Evolutionary conservation across 2,113 vertebrate genomes (phyloP), one percentile per base, ranked within the genome.

Genomic region (Arizona elegans): DNA sequence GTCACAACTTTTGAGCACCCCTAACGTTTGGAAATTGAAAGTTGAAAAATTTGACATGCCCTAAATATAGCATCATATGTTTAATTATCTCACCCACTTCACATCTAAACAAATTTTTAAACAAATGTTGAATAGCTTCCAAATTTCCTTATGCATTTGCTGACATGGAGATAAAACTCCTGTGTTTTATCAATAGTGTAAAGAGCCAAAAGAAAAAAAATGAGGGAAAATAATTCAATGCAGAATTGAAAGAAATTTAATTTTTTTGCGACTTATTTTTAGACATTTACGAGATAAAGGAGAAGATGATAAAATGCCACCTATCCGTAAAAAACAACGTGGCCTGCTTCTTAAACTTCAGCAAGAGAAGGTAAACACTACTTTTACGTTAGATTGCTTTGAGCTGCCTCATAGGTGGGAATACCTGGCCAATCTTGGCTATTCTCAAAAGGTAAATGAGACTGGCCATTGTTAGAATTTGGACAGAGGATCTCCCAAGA

Each of bases 301-400:
- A 92, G 99, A 99, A 94, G 99, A 99, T 97, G 99, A 99, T 96
- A 99, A 99, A 96, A 99, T 99, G 99, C 99, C 99, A 4, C 99
- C 99, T 10, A 98, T 99, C 88, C 98, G 98, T 93, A 99, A 99
- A 95, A 99, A 98, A 92, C 99, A 99, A 96, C 98, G 99, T 94
- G 98, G 99, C 29, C 98, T 99, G 94, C 97, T 99, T 75, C 95
- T 99, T 92, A 99, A 97, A 92, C 98, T 99, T 17, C 99, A 99
- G 93, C 99, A 99, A 96, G 99, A 99, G 90, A 99, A 99, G 98
- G 99, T 99, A 97, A 94, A 47, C 52, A 43, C 0, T 91, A n/a
- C 21, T n/a, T 33, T 94, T 2, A 54, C 29, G 0, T 17, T 38
- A 26, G 33, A 13, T 29, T 92, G 23, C 33, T 15, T 24, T 6